Evolutionary conservation across 2,888 invertebrate genomes (phyloP).

Genomic region (Ectobius pallidus): DNA sequence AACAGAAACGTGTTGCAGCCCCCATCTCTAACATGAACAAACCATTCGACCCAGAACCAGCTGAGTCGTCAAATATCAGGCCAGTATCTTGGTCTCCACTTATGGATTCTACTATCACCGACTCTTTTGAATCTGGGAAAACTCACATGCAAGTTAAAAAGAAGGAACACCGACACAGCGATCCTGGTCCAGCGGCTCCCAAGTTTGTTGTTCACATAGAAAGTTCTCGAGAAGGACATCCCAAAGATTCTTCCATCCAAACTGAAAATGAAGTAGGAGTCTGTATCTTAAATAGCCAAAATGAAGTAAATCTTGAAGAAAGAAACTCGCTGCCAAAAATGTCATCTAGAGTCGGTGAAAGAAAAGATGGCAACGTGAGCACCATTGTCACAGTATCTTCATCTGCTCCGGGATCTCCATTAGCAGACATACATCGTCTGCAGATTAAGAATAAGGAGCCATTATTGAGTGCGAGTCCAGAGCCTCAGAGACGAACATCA

Average conservation of each 20-base stretch:
- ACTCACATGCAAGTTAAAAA: not conserved
- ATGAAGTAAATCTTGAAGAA: not conserved
- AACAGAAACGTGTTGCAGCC: not conserved
- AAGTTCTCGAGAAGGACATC: not conserved
- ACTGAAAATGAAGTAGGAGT: not conserved
- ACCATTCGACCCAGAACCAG: not conserved
- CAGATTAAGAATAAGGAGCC: conserved; percentile 47
- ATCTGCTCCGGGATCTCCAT: conserved; percentile 29
- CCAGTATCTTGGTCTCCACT: conserved; percentile 43
- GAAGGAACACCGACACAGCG: conserved; percentile 42
- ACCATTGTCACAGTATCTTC: conserved; percentile 33
- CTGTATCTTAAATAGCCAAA: not conserved
- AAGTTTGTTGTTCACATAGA: conserved; percentile 21
- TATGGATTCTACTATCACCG: no score
- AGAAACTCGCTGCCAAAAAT: not conserved
- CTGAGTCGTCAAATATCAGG: not conserved
- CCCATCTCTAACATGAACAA: not conserved
- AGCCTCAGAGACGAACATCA: conserved; percentile 57
- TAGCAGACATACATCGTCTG: conserved; percentile 53
- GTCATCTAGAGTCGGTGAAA: not conserved
- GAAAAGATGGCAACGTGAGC: conserved; percentile 7
- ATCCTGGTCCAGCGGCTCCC: conserved; percentile 33
- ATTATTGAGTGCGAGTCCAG: conserved; percentile 45
- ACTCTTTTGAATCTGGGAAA: not conserved
- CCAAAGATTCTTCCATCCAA: not conserved